Conservation (phyloP, 2,113 vertebrate genomes). For the Ciconia stormi region DNA sequence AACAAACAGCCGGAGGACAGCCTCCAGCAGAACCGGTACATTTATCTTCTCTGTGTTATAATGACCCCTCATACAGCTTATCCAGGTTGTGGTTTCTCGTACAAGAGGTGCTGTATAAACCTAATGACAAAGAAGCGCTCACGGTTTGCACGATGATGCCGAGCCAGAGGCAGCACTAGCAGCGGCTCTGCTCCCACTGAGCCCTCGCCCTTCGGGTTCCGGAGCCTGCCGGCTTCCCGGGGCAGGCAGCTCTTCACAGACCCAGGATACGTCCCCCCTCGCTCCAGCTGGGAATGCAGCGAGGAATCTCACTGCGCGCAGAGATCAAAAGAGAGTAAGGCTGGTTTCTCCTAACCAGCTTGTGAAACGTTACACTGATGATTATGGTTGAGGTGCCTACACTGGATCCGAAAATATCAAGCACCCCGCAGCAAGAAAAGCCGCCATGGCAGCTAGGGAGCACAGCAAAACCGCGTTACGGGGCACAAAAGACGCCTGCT, state of each 20-base stretch:
- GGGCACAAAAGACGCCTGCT: background rate
- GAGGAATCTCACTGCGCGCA: fast-evolving
- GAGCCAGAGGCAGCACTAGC: background rate
- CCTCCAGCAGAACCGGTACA: constrained; percentile 61
- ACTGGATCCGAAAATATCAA: background rate
- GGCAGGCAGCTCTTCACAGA: background rate
- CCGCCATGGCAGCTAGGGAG: background rate
- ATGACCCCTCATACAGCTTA: constrained; percentile 45
- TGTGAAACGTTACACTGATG: background rate
- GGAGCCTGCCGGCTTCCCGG: background rate
- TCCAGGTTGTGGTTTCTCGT: constrained; percentile 16
- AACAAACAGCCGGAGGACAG: constrained; percentile 70
- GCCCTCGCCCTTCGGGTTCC: background rate
- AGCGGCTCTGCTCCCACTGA: background rate
- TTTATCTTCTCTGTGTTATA: constrained; percentile 52
- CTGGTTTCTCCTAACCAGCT: background rate
- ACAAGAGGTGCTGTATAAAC: background rate
- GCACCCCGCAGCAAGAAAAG: background rate
- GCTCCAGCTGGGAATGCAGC: fast-evolving
- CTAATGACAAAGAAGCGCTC: background rate
- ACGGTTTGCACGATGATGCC: background rate
- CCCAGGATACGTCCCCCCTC: background rate
- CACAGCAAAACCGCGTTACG: background rate
- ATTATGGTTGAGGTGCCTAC: background rate
- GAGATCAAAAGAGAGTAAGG: background rate